A percentile compares a stretch with the other conserved stretches of the same genome.
Conservation (phyloP, 1,140 invertebrate species). For the Diplogasteroides magnus region DNA sequence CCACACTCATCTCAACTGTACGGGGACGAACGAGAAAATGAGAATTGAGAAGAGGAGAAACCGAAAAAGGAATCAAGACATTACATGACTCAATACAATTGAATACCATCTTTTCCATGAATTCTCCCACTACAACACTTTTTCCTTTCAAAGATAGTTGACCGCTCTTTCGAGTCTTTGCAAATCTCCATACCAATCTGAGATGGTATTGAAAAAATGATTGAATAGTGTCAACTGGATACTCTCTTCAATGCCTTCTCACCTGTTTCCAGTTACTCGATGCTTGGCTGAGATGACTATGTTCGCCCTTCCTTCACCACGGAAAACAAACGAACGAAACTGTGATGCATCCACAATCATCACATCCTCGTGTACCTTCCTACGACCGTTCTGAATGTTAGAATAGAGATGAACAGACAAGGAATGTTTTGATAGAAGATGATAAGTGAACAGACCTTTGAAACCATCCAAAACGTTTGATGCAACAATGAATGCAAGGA, state of each 20-base stretch:
- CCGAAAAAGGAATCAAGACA: neutral
- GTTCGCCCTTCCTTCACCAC: conserved; percentile 50
- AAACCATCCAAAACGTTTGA: too few species aligned
- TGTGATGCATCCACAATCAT: conserved; percentile 32
- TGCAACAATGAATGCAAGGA: too few species aligned
- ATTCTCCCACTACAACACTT: conserved; percentile 40
- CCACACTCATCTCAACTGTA: conserved; percentile 39
- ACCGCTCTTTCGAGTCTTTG: conserved; percentile 46
- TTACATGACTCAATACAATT: neutral
- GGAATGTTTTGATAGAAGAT: neutral
- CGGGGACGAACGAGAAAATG: conserved; percentile 40
- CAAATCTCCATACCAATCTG: conserved; percentile 52
- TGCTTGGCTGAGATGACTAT: conserved; percentile 52
- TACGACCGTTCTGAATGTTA: neutral
- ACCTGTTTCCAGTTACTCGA: conserved; percentile 37
- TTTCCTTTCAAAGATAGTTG: conserved; percentile 42
- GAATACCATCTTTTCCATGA: conserved; percentile 41
- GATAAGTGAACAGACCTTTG: neutral
- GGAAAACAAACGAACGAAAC: conserved; percentile 46
- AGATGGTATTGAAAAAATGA: conserved; percentile 21
- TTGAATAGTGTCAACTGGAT: neutral
- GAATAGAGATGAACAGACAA: neutral
- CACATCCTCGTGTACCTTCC: too few species aligned
- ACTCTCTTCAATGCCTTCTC: conserved; percentile 3
- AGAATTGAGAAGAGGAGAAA: neutral